Conservation (phyloP, 2,113 vertebrate genomes). For the Oplegnathus fasciatus region DNA sequence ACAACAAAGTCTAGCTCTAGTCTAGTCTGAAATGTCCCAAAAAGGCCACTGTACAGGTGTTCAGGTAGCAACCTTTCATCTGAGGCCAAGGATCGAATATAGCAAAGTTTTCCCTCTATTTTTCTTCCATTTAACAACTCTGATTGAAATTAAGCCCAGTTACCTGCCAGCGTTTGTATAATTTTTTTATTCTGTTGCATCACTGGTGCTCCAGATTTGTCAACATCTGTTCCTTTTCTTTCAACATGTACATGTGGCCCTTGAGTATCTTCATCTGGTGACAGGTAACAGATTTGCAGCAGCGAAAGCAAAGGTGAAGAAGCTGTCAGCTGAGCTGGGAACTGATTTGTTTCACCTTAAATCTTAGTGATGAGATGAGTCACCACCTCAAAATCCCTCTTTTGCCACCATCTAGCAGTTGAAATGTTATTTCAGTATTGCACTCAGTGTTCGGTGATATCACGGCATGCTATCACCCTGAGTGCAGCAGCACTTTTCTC, state of each 20-base stretch:
- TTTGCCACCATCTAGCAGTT: not conserved
- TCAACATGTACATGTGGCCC: not conserved
- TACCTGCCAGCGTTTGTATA: too few species aligned
- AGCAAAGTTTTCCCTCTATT: not conserved
- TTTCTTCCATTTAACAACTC: not conserved
- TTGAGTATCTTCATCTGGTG: not conserved
- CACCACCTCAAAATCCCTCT: not conserved
- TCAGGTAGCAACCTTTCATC: not conserved
- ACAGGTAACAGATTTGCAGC: not conserved
- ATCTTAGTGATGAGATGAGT: too few species aligned
- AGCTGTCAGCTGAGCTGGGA: not conserved
- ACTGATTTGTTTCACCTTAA: not conserved
- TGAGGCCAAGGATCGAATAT: not conserved
- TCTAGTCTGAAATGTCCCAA: not conserved
- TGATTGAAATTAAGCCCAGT: too few species aligned
- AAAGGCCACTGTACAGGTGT: not conserved
- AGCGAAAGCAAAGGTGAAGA: not conserved
- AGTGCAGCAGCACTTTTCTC: not conserved
- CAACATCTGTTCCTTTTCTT: too few species aligned
- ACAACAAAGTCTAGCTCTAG: not conserved
- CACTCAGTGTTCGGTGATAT: not conserved
- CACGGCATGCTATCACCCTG: not conserved
- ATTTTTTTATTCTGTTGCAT: too few species aligned
- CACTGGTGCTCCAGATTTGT: too few species aligned
- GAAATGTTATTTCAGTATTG: not conserved